Base-by-base conservation (phyloP, 2,113 vertebrate species). In the Carassius gibelio region DNA sequence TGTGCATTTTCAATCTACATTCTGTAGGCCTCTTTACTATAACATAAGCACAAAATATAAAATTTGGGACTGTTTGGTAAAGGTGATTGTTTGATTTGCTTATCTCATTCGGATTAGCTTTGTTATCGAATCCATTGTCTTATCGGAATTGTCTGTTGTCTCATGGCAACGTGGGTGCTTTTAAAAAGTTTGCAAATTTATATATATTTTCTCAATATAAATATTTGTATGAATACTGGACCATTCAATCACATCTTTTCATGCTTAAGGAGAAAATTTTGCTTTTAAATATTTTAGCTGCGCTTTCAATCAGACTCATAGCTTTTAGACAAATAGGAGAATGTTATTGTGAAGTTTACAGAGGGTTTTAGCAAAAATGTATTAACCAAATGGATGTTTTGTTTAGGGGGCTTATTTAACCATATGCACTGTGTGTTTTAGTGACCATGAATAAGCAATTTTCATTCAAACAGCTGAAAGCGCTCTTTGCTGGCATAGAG, bases 81-180 rank as follows among this genome's bases (percentile, higher is more conserved):
- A 64, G 45, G 23, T 88, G n/a, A 68, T 57, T 59, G 38, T 75
- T 80, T 88, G 74, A 61, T 87, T 86, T 48, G 21, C 17, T 17
- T n/a, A 55, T 19, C 52, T 55, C 52, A 55, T 36, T 76, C 4
- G 50, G 19, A 83, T 45, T 61, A 6, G 11, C 62, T 80, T 86
- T 77, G 52, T 84, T 86, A 77, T 88, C 50, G 42, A 62, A 72
- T 72, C 59, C 55, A 64, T 84, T 48, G 55, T 88, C 42, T 78
- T 80, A 64, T 45, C 17, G 13, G 26, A 79, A 81, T 78, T 69
- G 48, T 84, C 45, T 86, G 84, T 85, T 86, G 81, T 83, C 84
- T 84, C 48, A 75, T 34, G 81, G 72, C 84, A 84, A 84, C 78
- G 64, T 48, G 82, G 85, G 88, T 88, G 88, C 78, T 87, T 85